phyloP scores from a whole-genome alignment of 30 jellyfish, hydroid and myxozoan genomes.

The Aurelia aurita complex sp. Pacific region DNA sequence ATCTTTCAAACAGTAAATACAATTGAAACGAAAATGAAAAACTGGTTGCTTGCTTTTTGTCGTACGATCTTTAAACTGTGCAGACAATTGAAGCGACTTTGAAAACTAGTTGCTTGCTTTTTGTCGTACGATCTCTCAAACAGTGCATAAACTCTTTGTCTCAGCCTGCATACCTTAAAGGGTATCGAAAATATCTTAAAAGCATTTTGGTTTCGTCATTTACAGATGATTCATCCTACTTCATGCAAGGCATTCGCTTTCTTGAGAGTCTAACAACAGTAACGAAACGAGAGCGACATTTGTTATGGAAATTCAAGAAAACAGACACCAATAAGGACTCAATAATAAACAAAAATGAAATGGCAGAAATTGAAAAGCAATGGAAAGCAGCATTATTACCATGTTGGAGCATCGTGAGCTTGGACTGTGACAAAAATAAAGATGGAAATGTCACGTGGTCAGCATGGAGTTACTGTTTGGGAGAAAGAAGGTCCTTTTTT shows the following conservation, averaged over 20 bases:
- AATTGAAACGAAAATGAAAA: no score
- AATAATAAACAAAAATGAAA: conserved; percentile 36
- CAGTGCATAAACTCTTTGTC: no score
- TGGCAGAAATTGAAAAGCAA: conserved; percentile 18
- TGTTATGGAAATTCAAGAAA: conserved; percentile 75
- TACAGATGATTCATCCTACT: conserved; percentile 31
- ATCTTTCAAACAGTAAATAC: no score
- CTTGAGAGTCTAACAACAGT: conserved; percentile 58
- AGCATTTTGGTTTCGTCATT: neutral
- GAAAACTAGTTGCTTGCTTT: no score
- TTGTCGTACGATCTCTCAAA: no score
- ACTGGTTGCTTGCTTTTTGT: no score
- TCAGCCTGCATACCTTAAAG: no score
- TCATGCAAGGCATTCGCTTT: conserved; percentile 40
- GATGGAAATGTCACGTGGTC: conserved; percentile 63
- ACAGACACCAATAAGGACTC: conserved; percentile 61
- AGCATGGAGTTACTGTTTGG: conserved; percentile 78
- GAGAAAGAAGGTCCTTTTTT: neutral
- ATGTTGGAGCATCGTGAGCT: conserved; percentile 31
- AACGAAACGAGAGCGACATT: conserved; percentile 30
- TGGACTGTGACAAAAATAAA: conserved; percentile 50
- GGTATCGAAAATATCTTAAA: neutral
- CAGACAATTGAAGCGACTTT: no score
- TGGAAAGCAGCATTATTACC: conserved; percentile 27
- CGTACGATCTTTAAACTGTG: no score